Evolutionary conservation across 2,797 vertebrate genomes (phyloP), one percentile per base, ranked within the genome.

Genomic region (Acanthis flammea): DNA sequence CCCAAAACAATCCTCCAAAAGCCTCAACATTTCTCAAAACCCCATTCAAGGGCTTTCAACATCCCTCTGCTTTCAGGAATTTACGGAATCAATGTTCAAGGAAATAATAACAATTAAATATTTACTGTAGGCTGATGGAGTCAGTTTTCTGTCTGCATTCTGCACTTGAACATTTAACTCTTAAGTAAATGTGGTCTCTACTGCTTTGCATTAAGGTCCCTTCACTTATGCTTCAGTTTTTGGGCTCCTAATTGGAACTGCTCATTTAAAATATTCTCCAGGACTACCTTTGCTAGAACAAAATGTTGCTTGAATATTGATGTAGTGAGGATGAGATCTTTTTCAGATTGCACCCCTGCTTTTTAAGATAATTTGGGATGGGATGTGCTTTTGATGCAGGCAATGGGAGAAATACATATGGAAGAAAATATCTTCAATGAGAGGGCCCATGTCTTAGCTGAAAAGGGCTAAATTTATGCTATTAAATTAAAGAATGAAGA

Each of bases 41-140:
- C 0, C 4, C 21, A 39, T 35, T 23, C 12, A 25, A 67, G 33
- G 1, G 0, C 5, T 41, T 54, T 45, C 18, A 71, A 5, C 1
- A 2, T 54, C 9, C 16, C 27, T 35, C 6, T 25, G 10, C 13
- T 19, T 80, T 73, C 33, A 80, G 55, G 33, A 72, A 55, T 4
- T 15, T 24, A 10, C 7, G 55, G 41, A 66, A 5, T 5, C 23
- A n/a, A 35, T 33, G 19, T 39, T 41, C 14, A 58, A 82, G 55
- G 19, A 39, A 51, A 7, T 55, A 75, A 67, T 5, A 60, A 3
- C 23, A 54, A 53, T 62, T 76, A 65, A 76, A 45, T 50, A 68
- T 57, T 51, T 44, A 57, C 21, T 19, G 7, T 30, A 73, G 28
- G 4, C 45, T 67, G 15, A 48, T 61, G 28, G 21, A 77, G 18